These are phyloP conservation scores for Julus scanicus DNA, from an alignment of 2,888 invertebrate genomes.

Conservation along the genomic window DNA sequence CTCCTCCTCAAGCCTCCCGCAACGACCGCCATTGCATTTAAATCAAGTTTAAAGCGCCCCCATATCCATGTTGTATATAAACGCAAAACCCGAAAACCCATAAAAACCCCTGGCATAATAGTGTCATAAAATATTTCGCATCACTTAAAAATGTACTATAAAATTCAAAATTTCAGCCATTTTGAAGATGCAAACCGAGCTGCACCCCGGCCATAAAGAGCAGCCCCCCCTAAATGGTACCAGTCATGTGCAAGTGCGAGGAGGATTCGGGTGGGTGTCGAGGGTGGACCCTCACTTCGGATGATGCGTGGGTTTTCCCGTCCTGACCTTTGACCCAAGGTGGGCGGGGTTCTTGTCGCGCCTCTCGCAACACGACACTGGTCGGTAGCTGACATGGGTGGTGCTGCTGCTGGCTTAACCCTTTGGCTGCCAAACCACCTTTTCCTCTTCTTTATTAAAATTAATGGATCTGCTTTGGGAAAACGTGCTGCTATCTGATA, in stretches of 20 bases:
- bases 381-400: neutral
- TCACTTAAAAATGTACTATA: neutral
- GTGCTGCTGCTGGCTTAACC: constrained; percentile 3
- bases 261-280: neutral
- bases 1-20: no score
- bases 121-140: neutral
- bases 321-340: neutral
- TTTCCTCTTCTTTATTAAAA: constrained; percentile 25
- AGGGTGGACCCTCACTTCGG: neutral
- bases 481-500: constrained; percentile 16
- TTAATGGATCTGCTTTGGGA: constrained; percentile 2
- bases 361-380: constrained; percentile 33
- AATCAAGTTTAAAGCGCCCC: neutral
- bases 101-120: neutral
- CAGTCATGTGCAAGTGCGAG: constrained; percentile 5
- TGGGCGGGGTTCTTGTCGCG: neutral
- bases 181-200: neutral
- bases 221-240: neutral
- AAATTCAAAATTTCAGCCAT: neutral
- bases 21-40: neutral
- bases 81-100: neutral
- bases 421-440: constrained; percentile 13
- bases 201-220: neutral
- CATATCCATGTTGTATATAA: neutral
- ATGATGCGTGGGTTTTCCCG: neutral